Conservation (phyloP, 1,140 invertebrate genomes). For the Euura saliciscinereae region DNA sequence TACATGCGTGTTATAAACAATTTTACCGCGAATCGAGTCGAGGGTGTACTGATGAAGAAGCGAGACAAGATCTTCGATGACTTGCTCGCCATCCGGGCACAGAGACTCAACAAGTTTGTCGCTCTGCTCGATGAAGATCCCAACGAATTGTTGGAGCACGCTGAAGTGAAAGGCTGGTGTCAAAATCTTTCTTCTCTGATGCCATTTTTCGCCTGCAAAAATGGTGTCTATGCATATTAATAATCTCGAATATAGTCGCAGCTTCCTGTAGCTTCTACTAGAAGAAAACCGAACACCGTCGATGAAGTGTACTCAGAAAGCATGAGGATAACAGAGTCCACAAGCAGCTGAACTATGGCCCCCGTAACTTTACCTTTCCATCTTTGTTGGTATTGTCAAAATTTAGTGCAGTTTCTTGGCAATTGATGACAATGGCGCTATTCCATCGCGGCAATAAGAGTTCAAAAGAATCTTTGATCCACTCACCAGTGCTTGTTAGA, state of each 20-base stretch:
- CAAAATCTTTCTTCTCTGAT: constrained; percentile 73
- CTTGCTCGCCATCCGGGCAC: constrained; percentile 42
- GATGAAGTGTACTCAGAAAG: no score
- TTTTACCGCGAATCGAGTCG: constrained; percentile 70
- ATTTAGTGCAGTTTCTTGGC: no score
- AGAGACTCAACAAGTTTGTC: constrained; percentile 60
- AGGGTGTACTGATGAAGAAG: constrained; percentile 66
- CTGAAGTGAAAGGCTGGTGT: constrained; percentile 92
- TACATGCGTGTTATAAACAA: constrained; percentile 23
- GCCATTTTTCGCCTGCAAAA: constrained; percentile 77
- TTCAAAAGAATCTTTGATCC: neutral
- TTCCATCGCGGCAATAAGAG: no score
- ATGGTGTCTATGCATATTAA: neutral
- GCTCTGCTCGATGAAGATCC: constrained; percentile 71
- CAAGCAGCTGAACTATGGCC: no score
- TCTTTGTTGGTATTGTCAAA: no score
- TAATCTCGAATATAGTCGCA: no score
- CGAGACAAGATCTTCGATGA: constrained; percentile 62
- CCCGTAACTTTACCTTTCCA: no score
- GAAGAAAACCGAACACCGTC: no score
- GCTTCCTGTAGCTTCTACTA: no score
- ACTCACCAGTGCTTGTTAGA: constrained; percentile 61
- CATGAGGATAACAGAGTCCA: no score
- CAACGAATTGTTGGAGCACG: constrained; percentile 80
- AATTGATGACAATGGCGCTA: no score